Conservation (phyloP, 2,113 vertebrate species). For the Eublepharis macularius region DNA sequence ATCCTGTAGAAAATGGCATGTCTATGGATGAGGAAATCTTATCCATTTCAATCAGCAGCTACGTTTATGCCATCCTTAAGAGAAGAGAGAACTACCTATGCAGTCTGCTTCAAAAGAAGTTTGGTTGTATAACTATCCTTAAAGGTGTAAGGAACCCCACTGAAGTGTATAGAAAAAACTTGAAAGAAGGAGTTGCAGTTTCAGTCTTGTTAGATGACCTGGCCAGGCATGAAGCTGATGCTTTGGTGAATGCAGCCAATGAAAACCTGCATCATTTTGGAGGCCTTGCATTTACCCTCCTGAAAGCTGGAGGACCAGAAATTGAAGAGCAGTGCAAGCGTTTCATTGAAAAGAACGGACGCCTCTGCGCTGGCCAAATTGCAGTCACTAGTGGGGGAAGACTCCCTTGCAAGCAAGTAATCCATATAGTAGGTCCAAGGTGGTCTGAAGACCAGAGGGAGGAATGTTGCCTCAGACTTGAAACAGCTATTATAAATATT, state of each 20-base stretch:
- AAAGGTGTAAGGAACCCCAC: slow-evolving; percentile 24
- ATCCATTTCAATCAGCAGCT: slow-evolving; percentile 55
- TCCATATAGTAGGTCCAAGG: slow-evolving; percentile 86
- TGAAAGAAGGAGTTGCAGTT: slow-evolving; percentile 60
- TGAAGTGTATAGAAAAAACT: slow-evolving; percentile 63
- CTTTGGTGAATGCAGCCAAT: slow-evolving; percentile 91
- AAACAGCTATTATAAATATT: slow-evolving; percentile 55
- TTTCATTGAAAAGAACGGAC: accelerated
- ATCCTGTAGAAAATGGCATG: slow-evolving; percentile 50
- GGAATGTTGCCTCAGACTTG: not conserved
- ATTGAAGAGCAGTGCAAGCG: slow-evolving; percentile 66
- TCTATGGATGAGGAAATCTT: slow-evolving; percentile 20
- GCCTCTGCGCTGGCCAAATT: slow-evolving; percentile 57
- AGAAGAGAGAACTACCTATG: slow-evolving; percentile 49
- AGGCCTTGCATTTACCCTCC: slow-evolving; percentile 82
- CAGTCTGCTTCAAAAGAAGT: slow-evolving; percentile 71
- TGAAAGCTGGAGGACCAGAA: slow-evolving; percentile 73
- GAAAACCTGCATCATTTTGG: slow-evolving; percentile 60
- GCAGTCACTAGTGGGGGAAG: slow-evolving; percentile 64
- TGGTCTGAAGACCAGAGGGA: accelerated
- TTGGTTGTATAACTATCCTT: slow-evolving; percentile 68
- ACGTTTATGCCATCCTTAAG: slow-evolving; percentile 61
- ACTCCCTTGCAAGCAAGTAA: slow-evolving; percentile 77
- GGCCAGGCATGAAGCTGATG: slow-evolving; percentile 72
- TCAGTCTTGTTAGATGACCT: slow-evolving; percentile 88